These are phyloP conservation scores for Mormyrus iriodes DNA, from an alignment of 2,113 vertebrate genomes.

Conservation along the genomic window DNA sequence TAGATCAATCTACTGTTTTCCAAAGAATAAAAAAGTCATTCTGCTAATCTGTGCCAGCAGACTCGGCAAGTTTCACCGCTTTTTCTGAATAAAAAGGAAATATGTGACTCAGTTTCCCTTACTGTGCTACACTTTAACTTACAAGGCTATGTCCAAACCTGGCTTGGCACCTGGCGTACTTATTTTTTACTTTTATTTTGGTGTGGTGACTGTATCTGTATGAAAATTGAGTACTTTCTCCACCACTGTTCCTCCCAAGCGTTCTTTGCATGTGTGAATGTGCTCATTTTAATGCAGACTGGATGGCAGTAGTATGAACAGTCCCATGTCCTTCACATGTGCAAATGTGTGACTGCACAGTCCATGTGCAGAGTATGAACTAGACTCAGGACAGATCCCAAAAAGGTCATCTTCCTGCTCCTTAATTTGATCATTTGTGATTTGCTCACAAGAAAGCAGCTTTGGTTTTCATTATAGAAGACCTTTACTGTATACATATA, in stretches of 20 bases:
- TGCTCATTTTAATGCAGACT: background rate
- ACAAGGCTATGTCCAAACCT: background rate
- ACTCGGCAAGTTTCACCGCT: background rate
- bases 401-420: background rate
- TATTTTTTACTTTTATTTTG: background rate
- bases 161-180: too few relatives aligned
- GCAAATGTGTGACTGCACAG: background rate
- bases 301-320: background rate
- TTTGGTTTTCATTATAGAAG: background rate
- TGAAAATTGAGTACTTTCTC: background rate
- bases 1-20: background rate
- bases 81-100: background rate
- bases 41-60: background rate
- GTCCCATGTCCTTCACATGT: background rate
- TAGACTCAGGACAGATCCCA: background rate
- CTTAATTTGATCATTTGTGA: background rate
- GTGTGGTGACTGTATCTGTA: background rate
- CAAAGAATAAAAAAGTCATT: background rate
- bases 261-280: background rate
- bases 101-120: background rate
- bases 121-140: background rate
- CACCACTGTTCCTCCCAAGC: background rate
- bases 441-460: background rate
- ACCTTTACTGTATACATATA: background rate
- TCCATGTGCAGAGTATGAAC: background rate